Conservation (phyloP, 2,888 invertebrate genomes). For the Petrolisthes manimaculis region DNA sequence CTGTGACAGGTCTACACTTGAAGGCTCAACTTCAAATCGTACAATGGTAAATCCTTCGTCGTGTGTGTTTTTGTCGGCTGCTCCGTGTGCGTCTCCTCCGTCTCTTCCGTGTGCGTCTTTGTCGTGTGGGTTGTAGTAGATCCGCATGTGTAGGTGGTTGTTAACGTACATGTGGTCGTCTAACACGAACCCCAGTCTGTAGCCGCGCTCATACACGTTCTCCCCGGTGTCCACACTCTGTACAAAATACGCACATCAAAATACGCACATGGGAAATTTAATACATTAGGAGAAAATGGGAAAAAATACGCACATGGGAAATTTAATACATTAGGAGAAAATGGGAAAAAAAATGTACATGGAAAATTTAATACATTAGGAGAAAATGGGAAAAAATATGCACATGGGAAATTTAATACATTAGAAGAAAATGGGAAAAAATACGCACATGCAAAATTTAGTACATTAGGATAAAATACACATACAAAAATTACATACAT, state of each 20-base stretch:
- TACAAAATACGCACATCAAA: not conserved
- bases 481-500: too few species aligned
- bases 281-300: not conserved
- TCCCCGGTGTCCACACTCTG: slow-evolving; percentile 74
- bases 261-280: not conserved
- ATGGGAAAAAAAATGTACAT: too few species aligned
- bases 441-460: too few species aligned
- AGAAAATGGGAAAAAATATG: too few species aligned
- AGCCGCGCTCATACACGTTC: slow-evolving; percentile 91
- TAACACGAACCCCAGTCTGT: slow-evolving; percentile 86
- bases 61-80: not conserved
- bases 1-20: slow-evolving; percentile 81
- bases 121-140: slow-evolving; percentile 92
- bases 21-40: slow-evolving; percentile 94
- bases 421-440: too few species aligned
- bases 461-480: too few species aligned
- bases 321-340: too few species aligned
- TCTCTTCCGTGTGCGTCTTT: too few species aligned
- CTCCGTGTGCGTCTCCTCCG: slow-evolving; percentile 9
- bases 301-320: not conserved
- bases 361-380: too few species aligned
- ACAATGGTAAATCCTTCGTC: slow-evolving; percentile 92
- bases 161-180: slow-evolving; percentile 82
- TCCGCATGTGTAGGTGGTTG: slow-evolving; percentile 91
- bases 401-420: too few species aligned